Base-by-base conservation (phyloP, 2,888 invertebrate species). In the Adineta ricciae region DNA sequence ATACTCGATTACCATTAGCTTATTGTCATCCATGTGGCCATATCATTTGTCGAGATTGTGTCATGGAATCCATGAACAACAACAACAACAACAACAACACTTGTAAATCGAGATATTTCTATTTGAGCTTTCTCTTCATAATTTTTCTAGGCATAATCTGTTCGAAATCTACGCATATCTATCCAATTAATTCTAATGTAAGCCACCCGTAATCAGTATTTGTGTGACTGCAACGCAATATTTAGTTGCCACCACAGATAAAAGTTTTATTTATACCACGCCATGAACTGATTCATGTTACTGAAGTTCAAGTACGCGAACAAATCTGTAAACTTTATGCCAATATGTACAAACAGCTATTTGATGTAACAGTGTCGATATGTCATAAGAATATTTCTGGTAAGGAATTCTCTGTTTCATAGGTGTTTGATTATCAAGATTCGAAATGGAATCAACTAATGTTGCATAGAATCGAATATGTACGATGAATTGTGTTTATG, bases 21-120 rank as follows among this genome's bases (percentile, higher is more conserved):
- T 64, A 64, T 36, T 64, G 64, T 64, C 64, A 64, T 64, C 64
- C 64, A 64, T 64, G 64, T 64, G 64, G 64, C 19, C 64, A 64
- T 64, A 64, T 64, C 19, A 64, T 64, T 7, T 64, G 64, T 64
- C 64, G 64, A 64, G 64, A 64, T 64, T 64, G 64, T 64, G 32
- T 19, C 32, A 64, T 64, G 32, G 32, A 64, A 16, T 32, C 32
- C 19, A 32, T 14, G 32, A 11, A 64, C 19, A 19, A 19, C 14
- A 32, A 64, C 19, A 64, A 46, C 11, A 46, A 46, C 46, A n/a
- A n/a, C n/a, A n/a, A n/a, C n/a, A n/a, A n/a, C n/a, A n/a, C 4
- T 64, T 64, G 64, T 64, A 64, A 32, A 27, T 64, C 27, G 19
- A 50, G 2, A 50, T 16, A 5, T 46, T 46, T 11, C 11, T 19